Percentiles rank a stretch among this genome's conserved stretches.
phyloP scores from a whole-genome alignment of 2,888 invertebrate genomes.

The Capitulum mitella region DNA sequence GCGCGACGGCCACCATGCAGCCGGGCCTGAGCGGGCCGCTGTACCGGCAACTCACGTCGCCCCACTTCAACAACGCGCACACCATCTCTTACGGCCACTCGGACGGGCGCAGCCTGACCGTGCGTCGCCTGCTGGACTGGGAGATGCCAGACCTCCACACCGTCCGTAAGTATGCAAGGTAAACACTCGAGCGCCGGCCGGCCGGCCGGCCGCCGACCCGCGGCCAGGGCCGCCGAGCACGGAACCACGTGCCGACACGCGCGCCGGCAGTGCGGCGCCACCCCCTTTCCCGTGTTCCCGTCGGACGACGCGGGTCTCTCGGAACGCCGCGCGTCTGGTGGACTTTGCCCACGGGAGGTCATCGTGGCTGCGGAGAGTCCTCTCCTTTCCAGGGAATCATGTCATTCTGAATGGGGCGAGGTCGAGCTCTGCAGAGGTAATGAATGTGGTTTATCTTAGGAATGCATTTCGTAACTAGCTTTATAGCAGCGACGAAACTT shows the following conservation, averaged over 20 bases:
- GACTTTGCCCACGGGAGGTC: too few species aligned
- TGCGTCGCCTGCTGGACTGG: slow-evolving; percentile 13
- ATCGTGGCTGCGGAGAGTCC: too few species aligned
- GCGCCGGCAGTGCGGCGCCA: background rate
- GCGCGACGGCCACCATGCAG: background rate
- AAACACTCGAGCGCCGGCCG: slow-evolving; percentile 9
- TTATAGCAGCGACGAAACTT: too few species aligned
- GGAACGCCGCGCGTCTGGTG: too few species aligned
- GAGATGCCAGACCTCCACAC: slow-evolving; percentile 14
- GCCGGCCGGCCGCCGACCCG: too few species aligned
- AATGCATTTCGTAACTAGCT: too few species aligned
- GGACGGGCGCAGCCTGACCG: background rate
- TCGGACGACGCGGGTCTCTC: background rate
- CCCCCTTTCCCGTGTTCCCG: too few species aligned
- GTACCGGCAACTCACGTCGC: background rate
- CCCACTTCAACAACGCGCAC: background rate
- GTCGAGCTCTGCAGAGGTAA: too few species aligned
- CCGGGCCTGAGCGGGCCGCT: background rate
- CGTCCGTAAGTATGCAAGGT: slow-evolving; percentile 25
- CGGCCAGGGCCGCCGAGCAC: background rate
- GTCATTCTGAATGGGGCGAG: too few species aligned
- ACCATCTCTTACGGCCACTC: slow-evolving; percentile 25
- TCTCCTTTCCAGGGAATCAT: too few species aligned
- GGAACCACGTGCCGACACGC: background rate
- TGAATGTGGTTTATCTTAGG: too few species aligned